Conservation (phyloP, 1,140 invertebrate species). For the Lepidurus arcticus region DNA sequence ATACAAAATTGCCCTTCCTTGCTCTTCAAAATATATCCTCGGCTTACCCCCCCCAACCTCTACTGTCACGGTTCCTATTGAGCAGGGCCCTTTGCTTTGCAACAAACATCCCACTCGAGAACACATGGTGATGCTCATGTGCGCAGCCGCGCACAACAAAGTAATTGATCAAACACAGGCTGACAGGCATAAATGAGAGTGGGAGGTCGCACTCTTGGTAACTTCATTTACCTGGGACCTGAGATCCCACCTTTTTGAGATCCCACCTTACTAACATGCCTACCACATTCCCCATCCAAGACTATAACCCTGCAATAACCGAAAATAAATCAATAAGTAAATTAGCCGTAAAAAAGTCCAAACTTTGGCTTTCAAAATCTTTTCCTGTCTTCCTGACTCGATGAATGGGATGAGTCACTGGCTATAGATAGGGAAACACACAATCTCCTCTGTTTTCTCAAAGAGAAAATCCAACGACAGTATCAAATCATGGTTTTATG, state of each 20-base stretch:
- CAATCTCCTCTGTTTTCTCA: neutral
- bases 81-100: neutral
- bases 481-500: neutral
- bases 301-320: too few species aligned
- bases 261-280: neutral
- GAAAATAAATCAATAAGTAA: too few species aligned
- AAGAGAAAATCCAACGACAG: neutral
- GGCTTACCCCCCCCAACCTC: neutral
- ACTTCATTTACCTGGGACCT: neutral
- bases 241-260: neutral
- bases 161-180: slow-evolving; percentile 7
- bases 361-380: too few species aligned
- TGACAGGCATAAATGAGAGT: slow-evolving; percentile 19
- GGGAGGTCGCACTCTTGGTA: neutral
- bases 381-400: too few species aligned
- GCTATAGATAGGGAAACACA: too few species aligned
- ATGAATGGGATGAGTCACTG: too few species aligned
- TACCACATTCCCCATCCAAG: neutral
- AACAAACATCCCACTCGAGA: neutral
- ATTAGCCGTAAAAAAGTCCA: too few species aligned
- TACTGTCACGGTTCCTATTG: neutral
- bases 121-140: neutral
- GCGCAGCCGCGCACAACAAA: neutral
- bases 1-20: neutral
- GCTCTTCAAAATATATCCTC: neutral